Percentiles rank a stretch among this genome's conserved stretches.
Conservation (phyloP, 2,888 invertebrate genomes). For the Macaria liturata region DNA sequence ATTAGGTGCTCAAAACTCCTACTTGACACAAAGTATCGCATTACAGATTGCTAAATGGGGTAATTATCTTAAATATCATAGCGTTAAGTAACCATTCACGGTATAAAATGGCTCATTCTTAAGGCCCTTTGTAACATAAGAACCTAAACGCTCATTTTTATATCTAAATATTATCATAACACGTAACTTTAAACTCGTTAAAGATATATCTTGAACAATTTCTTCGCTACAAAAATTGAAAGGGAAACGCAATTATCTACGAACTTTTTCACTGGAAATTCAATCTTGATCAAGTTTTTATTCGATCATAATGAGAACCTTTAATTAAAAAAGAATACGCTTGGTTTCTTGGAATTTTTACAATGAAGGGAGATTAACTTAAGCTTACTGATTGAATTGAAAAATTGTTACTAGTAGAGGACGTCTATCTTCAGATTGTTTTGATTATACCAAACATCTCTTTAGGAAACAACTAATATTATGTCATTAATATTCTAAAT, state of each 20-base stretch:
- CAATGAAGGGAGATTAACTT: constrained; percentile 1
- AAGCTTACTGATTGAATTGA: background rate
- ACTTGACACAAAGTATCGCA: constrained; percentile 30
- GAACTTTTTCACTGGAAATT: constrained; percentile 22
- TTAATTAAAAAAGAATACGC: constrained; percentile 23
- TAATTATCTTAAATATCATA: constrained; percentile 35
- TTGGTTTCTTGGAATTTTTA: constrained; percentile 5
- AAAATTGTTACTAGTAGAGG: too few relatives aligned
- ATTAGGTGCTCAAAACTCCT: constrained; percentile 24
- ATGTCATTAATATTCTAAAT: too few relatives aligned
- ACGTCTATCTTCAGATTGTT: too few relatives aligned
- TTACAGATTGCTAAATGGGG: constrained; percentile 35
- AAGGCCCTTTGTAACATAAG: constrained; percentile 23
- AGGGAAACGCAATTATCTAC: constrained; percentile 20
- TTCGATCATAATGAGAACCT: constrained; percentile 22
- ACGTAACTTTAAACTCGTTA: constrained; percentile 2
- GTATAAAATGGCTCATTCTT: constrained; percentile 31
- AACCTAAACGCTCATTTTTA: constrained; percentile 15
- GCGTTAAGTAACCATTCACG: constrained; percentile 28
- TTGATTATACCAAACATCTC: too few relatives aligned
- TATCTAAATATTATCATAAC: constrained; percentile 11
- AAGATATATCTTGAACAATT: constrained; percentile 7
- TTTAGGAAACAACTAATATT: too few relatives aligned
- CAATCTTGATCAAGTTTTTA: constrained; percentile 25
- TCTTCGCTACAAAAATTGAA: constrained; percentile 9